A percentile compares a stretch with the other conserved stretches of the same genome.
phyloP scores from a whole-genome alignment of 2,888 invertebrate species.

The Epirrita christyi region DNA sequence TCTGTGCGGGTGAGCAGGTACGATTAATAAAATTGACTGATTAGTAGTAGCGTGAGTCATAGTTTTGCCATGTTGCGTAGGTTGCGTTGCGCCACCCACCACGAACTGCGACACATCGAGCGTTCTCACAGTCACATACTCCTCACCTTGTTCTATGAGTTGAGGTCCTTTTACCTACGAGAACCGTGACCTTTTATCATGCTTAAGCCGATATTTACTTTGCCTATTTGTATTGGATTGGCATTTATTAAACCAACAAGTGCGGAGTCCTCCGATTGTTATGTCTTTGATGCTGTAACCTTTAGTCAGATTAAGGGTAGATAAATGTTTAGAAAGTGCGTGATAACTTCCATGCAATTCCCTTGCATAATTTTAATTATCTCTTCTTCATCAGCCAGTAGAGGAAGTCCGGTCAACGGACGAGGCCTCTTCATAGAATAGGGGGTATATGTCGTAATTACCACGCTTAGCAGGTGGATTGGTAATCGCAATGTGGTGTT shows the following conservation, averaged over 20 bases:
- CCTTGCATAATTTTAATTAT: too few relatives aligned
- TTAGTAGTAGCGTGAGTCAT: conserved; percentile 37
- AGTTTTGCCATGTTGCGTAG: conserved; percentile 36
- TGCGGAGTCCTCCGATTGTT: neutral
- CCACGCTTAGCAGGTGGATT: too few relatives aligned
- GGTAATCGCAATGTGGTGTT: too few relatives aligned
- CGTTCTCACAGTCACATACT: conserved; percentile 43
- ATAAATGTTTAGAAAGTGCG: too few relatives aligned
- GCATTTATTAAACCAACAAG: conserved; percentile 16
- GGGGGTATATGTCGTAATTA: too few relatives aligned
- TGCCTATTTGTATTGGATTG: conserved; percentile 17
- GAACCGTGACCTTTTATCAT: conserved; percentile 53
- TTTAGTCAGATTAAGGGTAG: neutral
- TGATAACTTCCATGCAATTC: too few relatives aligned
- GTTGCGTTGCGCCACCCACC: conserved; percentile 37
- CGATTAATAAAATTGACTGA: conserved; percentile 37
- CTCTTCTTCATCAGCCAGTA: too few relatives aligned
- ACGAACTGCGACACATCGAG: conserved; percentile 36
- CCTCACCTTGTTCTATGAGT: conserved; percentile 52
- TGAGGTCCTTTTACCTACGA: conserved; percentile 54
- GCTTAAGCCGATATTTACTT: conserved; percentile 18
- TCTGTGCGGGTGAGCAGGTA: conserved; percentile 35
- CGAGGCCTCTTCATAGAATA: too few relatives aligned
- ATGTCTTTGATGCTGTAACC: neutral
- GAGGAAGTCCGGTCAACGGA: too few relatives aligned